Percentiles rank a stretch among this genome's conserved stretches.
These are phyloP conservation scores for Drosophila lacteicornis DNA, from an alignment of 1,140 invertebrate species.

Conservation along the genomic window DNA sequence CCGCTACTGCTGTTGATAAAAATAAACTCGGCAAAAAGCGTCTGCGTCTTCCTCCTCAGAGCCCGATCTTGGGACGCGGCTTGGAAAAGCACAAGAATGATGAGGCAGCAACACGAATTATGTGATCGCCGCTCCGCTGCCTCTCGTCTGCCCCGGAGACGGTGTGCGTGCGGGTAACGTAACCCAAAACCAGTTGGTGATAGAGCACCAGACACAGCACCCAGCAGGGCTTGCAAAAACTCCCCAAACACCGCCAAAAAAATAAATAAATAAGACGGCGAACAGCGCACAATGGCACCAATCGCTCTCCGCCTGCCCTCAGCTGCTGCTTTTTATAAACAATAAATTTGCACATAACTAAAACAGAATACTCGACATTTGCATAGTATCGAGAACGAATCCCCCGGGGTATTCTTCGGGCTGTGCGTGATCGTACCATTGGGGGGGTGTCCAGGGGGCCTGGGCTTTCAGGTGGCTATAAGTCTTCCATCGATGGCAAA, in stretches of 20 bases:
- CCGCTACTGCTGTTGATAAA: constrained; percentile 72
- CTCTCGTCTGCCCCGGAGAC: constrained; percentile 46
- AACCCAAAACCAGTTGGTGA: constrained; percentile 80
- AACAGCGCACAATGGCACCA: constrained; percentile 60
- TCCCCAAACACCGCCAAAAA: constrained; percentile 58
- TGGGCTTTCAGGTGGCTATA: not conserved
- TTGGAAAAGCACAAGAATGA: constrained; percentile 79
- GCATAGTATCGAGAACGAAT: constrained; percentile 45
- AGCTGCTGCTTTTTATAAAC: constrained; percentile 47
- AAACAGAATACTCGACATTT: constrained; percentile 66
- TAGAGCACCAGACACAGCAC: constrained; percentile 56
- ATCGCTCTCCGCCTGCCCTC: constrained; percentile 27
- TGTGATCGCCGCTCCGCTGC: constrained; percentile 71
- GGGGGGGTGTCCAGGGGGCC: constrained; percentile 8
- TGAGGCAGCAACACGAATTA: constrained; percentile 81
- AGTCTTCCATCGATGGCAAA: not conserved
- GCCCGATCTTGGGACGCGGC: constrained; percentile 37
- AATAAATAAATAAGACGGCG: constrained; percentile 30
- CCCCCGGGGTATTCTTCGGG: constrained; percentile 24
- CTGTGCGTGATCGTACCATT: constrained; percentile 39
- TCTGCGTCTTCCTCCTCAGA: constrained; percentile 49
- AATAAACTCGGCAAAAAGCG: constrained; percentile 77
- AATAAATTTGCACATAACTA: constrained; percentile 79
- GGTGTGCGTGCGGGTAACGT: constrained; percentile 75
- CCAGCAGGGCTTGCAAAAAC: constrained; percentile 35